Base-by-base conservation (phyloP, 2,113 vertebrate genomes). In the Butastur rufipennis region DNA sequence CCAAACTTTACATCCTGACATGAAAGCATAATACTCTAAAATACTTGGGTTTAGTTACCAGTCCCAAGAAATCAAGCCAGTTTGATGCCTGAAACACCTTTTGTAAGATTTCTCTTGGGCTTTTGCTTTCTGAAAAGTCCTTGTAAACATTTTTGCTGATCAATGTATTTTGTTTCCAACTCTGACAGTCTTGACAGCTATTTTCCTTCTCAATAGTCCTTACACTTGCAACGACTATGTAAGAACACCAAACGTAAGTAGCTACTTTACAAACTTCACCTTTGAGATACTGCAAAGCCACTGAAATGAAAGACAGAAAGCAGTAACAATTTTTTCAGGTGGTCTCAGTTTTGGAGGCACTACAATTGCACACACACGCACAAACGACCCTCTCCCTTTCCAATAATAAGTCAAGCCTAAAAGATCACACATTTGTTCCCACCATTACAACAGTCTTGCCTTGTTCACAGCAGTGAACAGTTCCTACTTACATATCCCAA, bases 401-500 rank as follows among this genome's bases (percentile, higher is more conserved):
- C 45, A 75, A 6, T 0, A 36, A 29, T 6, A 48, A 72, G 32
- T 3, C 32, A 52, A n/a, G n/a, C 27, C 47, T 59, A 18, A 61
- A 36, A 72, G 58, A 66, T 59, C 11, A 47, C 38, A 32, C 17
- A 3, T 19, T 67, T 62, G 25, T 47, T 56, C 52, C 40, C 88
- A 89, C 53, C 52, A 43, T 12, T 32, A 20, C 38, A 48, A 8
- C 7, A 93, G 48, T 3, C 23, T 19, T 50, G 50, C 92, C 88
- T 11, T 22, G 78, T 14, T 73, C 18, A 55, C 2, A 2, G 62
- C 70, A 94, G 70, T 0, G 6, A 58, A 31, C 19, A 27, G 52
- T 0, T 65, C 70, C 59, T 67, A 98, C 99, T 99, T 97, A 99
- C 99, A 98, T 2, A 99, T 98, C 31, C 98, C 99, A 77, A 99